Evolutionary conservation across 1,140 invertebrate genomes (phyloP), one percentile per base, ranked within the genome.

Genomic region (Zaprionus lachaisei): DNA sequence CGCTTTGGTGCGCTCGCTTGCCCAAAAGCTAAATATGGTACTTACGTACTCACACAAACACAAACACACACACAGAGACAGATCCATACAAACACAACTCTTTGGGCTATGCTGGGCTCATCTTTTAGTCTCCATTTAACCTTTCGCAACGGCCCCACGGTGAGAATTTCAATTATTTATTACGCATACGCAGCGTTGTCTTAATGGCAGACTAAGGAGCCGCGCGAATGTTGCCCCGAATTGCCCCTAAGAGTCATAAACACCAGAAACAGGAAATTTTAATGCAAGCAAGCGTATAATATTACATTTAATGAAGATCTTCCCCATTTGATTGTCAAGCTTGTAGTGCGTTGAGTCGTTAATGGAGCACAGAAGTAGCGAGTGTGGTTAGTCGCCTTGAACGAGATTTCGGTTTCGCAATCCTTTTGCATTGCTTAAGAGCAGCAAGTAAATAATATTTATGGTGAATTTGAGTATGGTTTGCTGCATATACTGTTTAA

Each of bases 151-250:
- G 77, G 72, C 69, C 80, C 72, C 72, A 75, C 54, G 67, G 54
- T 75, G 84, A 76, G 78, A 76, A 84, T 89, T 90, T 90, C 85
- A 89, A 85, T 90, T 89, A 90, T 89, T 85, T 85, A 89, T 89
- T 90, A 73, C 74, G 78, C 84, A 89, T 81, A 87, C 84, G 78
- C 81, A 79, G 74, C 75, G 85, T 78, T 83, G 80, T 75, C 83
- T 79, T 89, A 89, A 89, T 89, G 80, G 73, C 83, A 71, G 69
- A 70, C 82, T 85, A 66, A 72, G 49, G 26, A 67, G 34, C 34
- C 56, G 20, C 26, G 58, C 49, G 14, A 60, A 60, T 60, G 55
- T 68, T 47, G 54, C 65, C 55, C 57, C 66, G 57, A 70, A 74
- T 38, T 51, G 68, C 22, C 38, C 28, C 54, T 61, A 66, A 72